Conservation (phyloP, 2,797 vertebrate genomes). For the Hozukius guyotensis region DNA sequence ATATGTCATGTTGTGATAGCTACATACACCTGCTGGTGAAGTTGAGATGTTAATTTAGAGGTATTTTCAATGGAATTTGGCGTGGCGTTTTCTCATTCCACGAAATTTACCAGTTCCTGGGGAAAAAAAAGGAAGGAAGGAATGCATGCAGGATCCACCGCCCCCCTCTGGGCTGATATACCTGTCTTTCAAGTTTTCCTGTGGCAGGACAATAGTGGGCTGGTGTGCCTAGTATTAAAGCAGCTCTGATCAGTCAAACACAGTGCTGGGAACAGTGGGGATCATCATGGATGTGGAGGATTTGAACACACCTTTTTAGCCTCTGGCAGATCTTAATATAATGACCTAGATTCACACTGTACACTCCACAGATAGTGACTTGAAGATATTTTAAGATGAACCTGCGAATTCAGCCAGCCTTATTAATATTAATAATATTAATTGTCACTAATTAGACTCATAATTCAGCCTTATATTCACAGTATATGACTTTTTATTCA, state of each 20-base stretch:
- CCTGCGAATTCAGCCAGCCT: neutral
- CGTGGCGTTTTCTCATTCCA: neutral
- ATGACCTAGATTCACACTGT: constrained; percentile 9
- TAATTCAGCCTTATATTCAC: neutral
- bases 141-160: constrained; percentile 1
- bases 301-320: neutral
- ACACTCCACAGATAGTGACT: too few species aligned
- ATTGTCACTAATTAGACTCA: neutral
- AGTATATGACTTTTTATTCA: neutral
- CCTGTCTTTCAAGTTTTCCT: constrained; percentile 45
- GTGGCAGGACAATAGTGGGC: neutral
- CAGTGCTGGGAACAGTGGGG: neutral
- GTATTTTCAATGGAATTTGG: constrained; percentile 12
- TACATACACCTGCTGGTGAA: neutral
- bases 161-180: constrained; percentile 17
- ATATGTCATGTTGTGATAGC: neutral
- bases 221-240: neutral
- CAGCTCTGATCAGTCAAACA: neutral
- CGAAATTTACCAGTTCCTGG: neutral
- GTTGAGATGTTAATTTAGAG: neutral
- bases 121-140: neutral
- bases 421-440: neutral
- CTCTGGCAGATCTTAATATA: neutral
- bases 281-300: neutral
- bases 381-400: neutral